Base-by-base conservation (phyloP, 2,888 invertebrate genomes). In the Agriopis marginaria region DNA sequence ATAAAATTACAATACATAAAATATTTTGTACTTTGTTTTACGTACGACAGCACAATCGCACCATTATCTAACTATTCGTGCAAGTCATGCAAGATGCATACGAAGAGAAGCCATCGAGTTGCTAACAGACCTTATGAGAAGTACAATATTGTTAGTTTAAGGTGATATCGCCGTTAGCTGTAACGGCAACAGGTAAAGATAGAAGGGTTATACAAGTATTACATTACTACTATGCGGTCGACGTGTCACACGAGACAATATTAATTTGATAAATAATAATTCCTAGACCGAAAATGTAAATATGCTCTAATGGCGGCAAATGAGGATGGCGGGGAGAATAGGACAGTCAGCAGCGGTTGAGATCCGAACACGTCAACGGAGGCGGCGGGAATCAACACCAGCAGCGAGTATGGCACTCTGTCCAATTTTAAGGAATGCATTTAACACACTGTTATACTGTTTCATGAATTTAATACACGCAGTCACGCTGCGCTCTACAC, bases 1-100 rank as follows among this genome's bases (percentile, higher is more conserved):
- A 91, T 90, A 89, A 89, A 89, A 92, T 91, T 93, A 92, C 90
- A 89, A 92, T 91, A 92, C 91, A 92, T 92, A 92, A 91, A 91
- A 91, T 93, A 93, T 93, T 93, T 94, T 94, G 94, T 94, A 94
- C 94, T 94, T 92, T 92, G 88, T 92, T 89, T 88, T 83, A 85
- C 87, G 87, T 85, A 89, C 93, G 93, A 91, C 91, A 83, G 82
- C 82, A 83, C 78, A 78, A 89, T 87, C 92, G 91, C 86, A 89
- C 88, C 79, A 84, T 89, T 86, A 86, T 86, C 87, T 90, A 90
- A 86, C 88, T 89, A 88, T 85, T 86, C 75, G 79, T 77, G 80
- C 84, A 80, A 78, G 77, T 79, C 73, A 79, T 74, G 85, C 82
- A 82, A 83, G 84, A 85, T 82, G 84, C 83, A 81, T 77, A 81